A percentile compares a stretch with the other conserved stretches of the same genome.
Evolutionary conservation across 2,797 vertebrate species (phyloP).

Genomic region (Hozukius guyotensis): DNA sequence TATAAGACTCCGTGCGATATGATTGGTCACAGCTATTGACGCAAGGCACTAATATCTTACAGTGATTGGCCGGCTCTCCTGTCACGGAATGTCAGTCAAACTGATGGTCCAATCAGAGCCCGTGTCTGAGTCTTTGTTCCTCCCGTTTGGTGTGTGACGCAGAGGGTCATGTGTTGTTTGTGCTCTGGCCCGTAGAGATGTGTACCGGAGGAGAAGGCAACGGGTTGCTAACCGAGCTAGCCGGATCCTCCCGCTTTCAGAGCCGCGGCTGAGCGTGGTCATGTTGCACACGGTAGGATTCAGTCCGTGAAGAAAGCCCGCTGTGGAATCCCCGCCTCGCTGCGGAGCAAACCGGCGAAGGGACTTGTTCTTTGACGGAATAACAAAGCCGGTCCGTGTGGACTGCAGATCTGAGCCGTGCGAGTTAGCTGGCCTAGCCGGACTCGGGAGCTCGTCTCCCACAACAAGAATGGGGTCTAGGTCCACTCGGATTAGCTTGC

Average conservation of each 20-base stretch:
- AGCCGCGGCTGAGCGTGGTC: constrained; percentile 73
- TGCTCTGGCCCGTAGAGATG: constrained; percentile 86
- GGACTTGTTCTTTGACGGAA: constrained; percentile 47
- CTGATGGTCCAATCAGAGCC: constrained; percentile 52
- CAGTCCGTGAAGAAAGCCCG: constrained; percentile 58
- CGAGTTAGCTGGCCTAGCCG: constrained; percentile 80
- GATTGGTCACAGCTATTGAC: constrained; percentile 71
- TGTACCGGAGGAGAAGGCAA: constrained; percentile 79
- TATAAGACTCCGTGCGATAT: constrained; percentile 45
- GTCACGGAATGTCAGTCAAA: constrained; percentile 12
- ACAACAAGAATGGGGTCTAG: constrained; percentile 85
- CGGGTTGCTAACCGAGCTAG: constrained; percentile 79
- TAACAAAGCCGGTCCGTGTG: constrained; percentile 54
- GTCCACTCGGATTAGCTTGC: constrained; percentile 74
- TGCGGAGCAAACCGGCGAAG: not conserved
- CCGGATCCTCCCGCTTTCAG: constrained; percentile 76
- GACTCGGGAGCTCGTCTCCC: constrained; percentile 76
- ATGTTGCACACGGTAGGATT: constrained; percentile 78
- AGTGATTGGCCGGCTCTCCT: constrained; percentile 22
- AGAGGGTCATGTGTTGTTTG: constrained; percentile 93
- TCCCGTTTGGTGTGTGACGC: constrained; percentile 69
- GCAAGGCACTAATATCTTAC: constrained; percentile 9
- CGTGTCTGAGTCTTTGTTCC: constrained; percentile 26
- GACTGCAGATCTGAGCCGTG: constrained; percentile 56
- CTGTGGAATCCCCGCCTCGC: constrained; percentile 38